These are phyloP conservation scores for Apoda limacodes DNA, from an alignment of 2,888 invertebrate species.

Conservation along the genomic window DNA sequence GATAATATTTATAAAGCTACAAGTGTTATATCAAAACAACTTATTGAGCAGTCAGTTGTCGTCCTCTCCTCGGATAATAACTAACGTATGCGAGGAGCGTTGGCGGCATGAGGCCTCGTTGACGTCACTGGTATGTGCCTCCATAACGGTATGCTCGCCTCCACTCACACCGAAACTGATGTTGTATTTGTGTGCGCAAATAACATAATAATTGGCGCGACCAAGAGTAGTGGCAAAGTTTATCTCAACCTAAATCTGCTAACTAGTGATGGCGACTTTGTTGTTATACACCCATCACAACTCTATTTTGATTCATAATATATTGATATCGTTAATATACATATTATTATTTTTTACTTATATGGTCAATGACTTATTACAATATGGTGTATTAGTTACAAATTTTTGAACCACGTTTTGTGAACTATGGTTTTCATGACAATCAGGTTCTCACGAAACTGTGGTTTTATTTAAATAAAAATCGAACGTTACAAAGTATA, in stretches of 20 bases:
- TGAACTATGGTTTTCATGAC: too few relatives aligned
- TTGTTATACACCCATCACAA: too few relatives aligned
- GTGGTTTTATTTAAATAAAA: too few relatives aligned
- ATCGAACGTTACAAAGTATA: too few relatives aligned
- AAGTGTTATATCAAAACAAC: slow-evolving; percentile 17
- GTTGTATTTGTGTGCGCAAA: slow-evolving; percentile 24
- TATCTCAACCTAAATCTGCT: slow-evolving; percentile 52
- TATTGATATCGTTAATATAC: too few relatives aligned
- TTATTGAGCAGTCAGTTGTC: slow-evolving; percentile 31
- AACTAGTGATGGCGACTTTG: too few relatives aligned
- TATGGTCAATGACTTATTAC: too few relatives aligned
- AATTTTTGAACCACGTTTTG: too few relatives aligned
- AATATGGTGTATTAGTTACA: too few relatives aligned
- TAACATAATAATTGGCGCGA: slow-evolving; percentile 49
- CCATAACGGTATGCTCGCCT: slow-evolving; percentile 67
- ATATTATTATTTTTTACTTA: too few relatives aligned
- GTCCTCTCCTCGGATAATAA: slow-evolving; percentile 44
- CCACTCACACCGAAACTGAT: slow-evolving; percentile 38
- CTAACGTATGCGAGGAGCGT: slow-evolving; percentile 57
- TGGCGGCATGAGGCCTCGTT: slow-evolving; percentile 57
- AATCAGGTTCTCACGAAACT: too few relatives aligned
- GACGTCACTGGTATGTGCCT: slow-evolving; percentile 69
- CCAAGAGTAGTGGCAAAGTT: slow-evolving; percentile 42
- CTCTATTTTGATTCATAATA: too few relatives aligned
- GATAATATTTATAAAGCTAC: not conserved